phyloP scores from a whole-genome alignment of 2,113 vertebrate genomes.

The Oreochromis tanganicae region DNA sequence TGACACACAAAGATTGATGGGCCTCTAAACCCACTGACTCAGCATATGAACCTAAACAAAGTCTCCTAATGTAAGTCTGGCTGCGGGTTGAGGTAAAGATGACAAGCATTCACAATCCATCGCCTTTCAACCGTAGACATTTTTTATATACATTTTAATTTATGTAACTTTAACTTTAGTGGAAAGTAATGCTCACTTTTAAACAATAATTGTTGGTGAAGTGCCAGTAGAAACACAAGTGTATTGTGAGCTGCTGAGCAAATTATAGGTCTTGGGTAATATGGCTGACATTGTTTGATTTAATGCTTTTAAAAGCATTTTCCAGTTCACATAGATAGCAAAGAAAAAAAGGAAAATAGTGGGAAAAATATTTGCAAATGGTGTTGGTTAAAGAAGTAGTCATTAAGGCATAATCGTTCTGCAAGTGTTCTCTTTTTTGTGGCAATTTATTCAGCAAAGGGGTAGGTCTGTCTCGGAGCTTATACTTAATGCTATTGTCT shows the following conservation, averaged over 20 bases:
- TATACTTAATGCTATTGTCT: slow-evolving; percentile 63
- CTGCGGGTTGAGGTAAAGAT: slow-evolving; percentile 20
- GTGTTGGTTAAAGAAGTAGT: slow-evolving; percentile 75
- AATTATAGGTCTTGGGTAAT: slow-evolving; percentile 31
- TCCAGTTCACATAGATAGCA: slow-evolving; percentile 7
- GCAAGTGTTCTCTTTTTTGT: slow-evolving; percentile 73
- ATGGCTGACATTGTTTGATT: slow-evolving; percentile 69
- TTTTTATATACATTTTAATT: background rate
- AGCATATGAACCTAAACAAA: background rate
- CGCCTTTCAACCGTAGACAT: background rate
- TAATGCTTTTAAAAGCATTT: slow-evolving; percentile 73
- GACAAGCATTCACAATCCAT: slow-evolving; percentile 12
- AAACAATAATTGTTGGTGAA: background rate
- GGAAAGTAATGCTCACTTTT: background rate
- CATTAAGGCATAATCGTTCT: slow-evolving; percentile 85
- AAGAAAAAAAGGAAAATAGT: background rate
- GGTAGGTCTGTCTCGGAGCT: slow-evolving; percentile 40
- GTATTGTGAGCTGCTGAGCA: slow-evolving; percentile 57
- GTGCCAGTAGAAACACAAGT: slow-evolving; percentile 65
- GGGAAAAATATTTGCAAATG: background rate
- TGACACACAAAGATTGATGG: slow-evolving; percentile 55
- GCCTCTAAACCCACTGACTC: background rate
- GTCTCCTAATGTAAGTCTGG: background rate
- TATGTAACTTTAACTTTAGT: slow-evolving; percentile 11
- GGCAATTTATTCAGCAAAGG: slow-evolving; percentile 64